Conservation (phyloP, 2,797 vertebrate genomes). For the Heliangelus exortis region DNA sequence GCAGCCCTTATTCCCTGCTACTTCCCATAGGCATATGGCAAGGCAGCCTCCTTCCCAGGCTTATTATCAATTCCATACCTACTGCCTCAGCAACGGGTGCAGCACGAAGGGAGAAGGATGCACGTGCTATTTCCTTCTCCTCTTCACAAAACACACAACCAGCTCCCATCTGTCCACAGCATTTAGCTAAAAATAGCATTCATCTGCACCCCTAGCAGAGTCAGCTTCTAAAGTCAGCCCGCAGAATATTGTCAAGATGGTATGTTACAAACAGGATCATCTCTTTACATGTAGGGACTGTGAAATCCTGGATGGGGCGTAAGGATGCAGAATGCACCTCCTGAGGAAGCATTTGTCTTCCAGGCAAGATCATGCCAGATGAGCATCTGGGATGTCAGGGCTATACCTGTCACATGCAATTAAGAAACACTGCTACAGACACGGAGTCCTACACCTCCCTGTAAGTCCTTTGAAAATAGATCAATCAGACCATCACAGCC, state of each 20-base stretch:
- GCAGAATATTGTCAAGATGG: not conserved
- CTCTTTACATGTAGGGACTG: not conserved
- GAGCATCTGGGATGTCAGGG: not conserved
- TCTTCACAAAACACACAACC: not conserved
- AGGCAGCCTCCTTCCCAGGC: not conserved
- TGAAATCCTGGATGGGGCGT: not conserved
- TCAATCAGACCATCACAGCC: not conserved
- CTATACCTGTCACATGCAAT: not conserved
- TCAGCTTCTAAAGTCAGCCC: not conserved
- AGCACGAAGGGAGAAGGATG: not conserved
- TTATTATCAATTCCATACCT: not conserved
- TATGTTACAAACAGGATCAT: not conserved
- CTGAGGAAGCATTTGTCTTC: not conserved
- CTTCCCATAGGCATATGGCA: not conserved
- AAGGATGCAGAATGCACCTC: not conserved
- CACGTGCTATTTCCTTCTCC: not conserved
- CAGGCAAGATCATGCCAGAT: not conserved
- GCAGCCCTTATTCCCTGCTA: not conserved
- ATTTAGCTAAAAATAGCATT: not conserved
- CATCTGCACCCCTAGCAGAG: accelerated
- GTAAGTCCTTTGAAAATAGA: not conserved
- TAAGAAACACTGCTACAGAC: accelerated
- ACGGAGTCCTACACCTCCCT: not conserved
- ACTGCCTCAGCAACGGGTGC: not conserved
- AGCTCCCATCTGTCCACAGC: not conserved